These are phyloP conservation scores for Fratercula arctica DNA, from an alignment of 2,797 vertebrate genomes.

Conservation along the genomic window DNA sequence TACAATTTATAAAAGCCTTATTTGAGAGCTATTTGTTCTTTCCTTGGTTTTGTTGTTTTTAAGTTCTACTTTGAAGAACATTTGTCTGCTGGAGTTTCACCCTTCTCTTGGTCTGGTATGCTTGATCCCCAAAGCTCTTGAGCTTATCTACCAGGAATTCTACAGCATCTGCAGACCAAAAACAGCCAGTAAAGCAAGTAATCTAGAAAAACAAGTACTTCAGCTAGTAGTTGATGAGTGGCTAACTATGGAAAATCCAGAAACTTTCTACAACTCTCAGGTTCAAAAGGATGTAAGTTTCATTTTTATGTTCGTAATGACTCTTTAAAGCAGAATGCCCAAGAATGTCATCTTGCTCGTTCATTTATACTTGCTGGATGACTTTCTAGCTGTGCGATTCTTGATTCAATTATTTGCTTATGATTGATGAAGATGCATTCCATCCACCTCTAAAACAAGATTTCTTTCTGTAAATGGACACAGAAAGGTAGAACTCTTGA, in stretches of 20 bases:
- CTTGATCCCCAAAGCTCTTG: slow-evolving; percentile 66
- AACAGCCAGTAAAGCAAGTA: slow-evolving; percentile 34
- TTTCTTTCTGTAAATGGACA: neutral
- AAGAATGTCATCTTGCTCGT: neutral
- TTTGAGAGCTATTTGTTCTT: neutral
- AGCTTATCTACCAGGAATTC: slow-evolving; percentile 71
- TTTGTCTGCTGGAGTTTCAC: slow-evolving; percentile 81
- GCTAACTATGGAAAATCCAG: slow-evolving; percentile 44
- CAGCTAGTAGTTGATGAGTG: slow-evolving; percentile 69
- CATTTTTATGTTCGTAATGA: neutral
- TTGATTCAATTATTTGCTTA: neutral
- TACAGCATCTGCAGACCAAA: slow-evolving; percentile 59
- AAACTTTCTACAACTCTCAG: slow-evolving; percentile 70
- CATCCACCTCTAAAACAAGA: neutral
- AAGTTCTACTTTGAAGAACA: slow-evolving; percentile 76
- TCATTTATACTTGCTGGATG: neutral
- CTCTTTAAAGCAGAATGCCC: neutral
- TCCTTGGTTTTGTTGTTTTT: neutral
- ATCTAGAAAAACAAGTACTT: slow-evolving; percentile 72
- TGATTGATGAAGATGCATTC: neutral
- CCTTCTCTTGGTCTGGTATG: slow-evolving; percentile 77
- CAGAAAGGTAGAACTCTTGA: neutral
- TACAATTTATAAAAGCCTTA: neutral
- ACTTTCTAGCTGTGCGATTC: neutral
- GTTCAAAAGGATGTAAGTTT: slow-evolving; percentile 77